phyloP scores from a whole-genome alignment of 2,888 invertebrate species.

The Macrophya annulata region DNA sequence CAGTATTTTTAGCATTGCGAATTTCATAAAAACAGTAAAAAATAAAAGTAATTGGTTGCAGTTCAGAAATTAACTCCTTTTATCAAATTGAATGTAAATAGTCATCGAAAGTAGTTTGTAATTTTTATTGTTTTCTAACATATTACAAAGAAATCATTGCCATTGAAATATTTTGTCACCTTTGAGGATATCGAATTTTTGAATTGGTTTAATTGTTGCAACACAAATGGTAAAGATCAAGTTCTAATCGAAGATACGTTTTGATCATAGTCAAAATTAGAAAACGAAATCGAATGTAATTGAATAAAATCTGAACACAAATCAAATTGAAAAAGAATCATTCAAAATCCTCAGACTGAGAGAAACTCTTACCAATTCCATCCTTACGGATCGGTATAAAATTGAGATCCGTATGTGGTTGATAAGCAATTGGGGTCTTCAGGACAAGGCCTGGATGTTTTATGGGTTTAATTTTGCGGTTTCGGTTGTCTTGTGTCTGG shows the following conservation, averaged over 20 bases:
- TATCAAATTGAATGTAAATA: not conserved
- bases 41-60: not conserved
- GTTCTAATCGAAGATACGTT: not conserved
- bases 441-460: conserved; percentile 88
- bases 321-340: not conserved
- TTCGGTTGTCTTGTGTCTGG: conserved; percentile 81
- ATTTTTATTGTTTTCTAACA: no score
- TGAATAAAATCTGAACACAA: not conserved
- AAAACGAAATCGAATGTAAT: not conserved
- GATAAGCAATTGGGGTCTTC: conserved; percentile 90
- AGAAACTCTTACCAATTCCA: conserved; percentile 89
- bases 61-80: not conserved
- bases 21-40: not conserved
- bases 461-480: conserved; percentile 87
- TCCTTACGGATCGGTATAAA: conserved; percentile 94
- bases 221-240: no score
- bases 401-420: conserved; percentile 90
- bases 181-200: not conserved
- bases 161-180: not conserved
- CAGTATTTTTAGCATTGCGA: not conserved
- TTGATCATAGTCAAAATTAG: not conserved
- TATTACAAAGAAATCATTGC: not conserved
- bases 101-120: not conserved
- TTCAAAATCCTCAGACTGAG: not conserved
- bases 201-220: no score